Percentiles rank a stretch among this genome's conserved stretches.
Evolutionary conservation across 2,797 vertebrate genomes (phyloP).

Genomic region (Poecile montanus): DNA sequence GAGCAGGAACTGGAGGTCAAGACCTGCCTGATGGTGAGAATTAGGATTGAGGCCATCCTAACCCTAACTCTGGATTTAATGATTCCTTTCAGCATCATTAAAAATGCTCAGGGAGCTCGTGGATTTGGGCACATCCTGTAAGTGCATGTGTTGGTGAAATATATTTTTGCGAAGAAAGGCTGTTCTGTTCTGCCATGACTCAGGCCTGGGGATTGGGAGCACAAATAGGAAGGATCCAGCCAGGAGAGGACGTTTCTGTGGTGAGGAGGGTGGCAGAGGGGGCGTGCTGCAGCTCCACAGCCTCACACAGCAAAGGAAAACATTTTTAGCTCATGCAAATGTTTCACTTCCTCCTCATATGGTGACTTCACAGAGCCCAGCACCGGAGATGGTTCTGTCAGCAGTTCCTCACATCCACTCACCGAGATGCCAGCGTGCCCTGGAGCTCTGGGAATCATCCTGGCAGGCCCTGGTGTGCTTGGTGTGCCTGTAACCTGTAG

Average conservation of each 20-base stretch:
- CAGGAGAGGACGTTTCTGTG: not conserved
- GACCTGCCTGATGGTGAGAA: not conserved
- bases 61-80: not conserved
- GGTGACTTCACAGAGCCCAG: not conserved
- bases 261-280: not conserved
- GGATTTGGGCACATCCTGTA: not conserved
- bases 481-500: not conserved
- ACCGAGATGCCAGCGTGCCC: not conserved
- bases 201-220: not conserved
- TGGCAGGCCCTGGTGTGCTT: not conserved
- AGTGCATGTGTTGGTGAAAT: not conserved
- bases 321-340: constrained; percentile 40
- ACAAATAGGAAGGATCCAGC: not conserved
- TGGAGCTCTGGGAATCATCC: not conserved
- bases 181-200: constrained; percentile 35
- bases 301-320: not conserved
- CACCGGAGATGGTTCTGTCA: not conserved
- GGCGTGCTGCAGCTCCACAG: not conserved
- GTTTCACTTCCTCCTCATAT: constrained; percentile 45
- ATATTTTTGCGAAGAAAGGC: not conserved
- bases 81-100: not conserved
- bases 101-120: not conserved
- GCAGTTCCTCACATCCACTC: not conserved
- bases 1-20: not conserved
- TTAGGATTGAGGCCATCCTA: not conserved